Conservation (phyloP, 35 echinoderm and acorn worm species). For the Chiridota heheva region DNA sequence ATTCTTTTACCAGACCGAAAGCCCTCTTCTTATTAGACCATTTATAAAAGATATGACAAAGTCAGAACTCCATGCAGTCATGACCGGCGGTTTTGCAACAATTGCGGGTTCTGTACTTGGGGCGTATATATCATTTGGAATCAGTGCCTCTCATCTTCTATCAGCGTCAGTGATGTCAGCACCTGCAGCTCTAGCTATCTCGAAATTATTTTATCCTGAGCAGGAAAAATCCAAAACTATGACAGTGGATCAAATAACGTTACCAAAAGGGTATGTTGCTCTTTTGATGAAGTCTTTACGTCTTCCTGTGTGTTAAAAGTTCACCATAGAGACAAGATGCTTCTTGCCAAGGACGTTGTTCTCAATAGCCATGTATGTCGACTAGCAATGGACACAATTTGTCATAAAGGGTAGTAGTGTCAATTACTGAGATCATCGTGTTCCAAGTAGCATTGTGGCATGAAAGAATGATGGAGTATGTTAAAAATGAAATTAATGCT, state of each 20-base stretch:
- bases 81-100: constrained; percentile 87
- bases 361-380: no score
- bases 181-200: constrained; percentile 72
- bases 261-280: constrained; percentile 67
- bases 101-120: constrained; percentile 79
- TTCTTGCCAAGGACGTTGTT: no score
- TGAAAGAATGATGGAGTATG: no score
- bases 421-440: no score
- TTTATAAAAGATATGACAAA: constrained; percentile 58
- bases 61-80: constrained; percentile 80
- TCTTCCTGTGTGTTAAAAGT: no score
- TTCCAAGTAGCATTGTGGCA: no score
- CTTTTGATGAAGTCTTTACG: not conserved
- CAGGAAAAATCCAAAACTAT: constrained; percentile 56
- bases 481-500: no score
- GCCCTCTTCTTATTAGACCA: constrained; percentile 71
- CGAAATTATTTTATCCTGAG: constrained; percentile 82
- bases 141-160: constrained; percentile 70
- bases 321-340: no score
- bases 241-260: constrained; percentile 49
- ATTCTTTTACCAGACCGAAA: constrained; percentile 60
- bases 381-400: no score
- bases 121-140: constrained; percentile 71
- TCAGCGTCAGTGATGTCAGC: constrained; percentile 88
- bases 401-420: no score